phyloP scores from a whole-genome alignment of 2,888 invertebrate species.

The Helleia helle region DNA sequence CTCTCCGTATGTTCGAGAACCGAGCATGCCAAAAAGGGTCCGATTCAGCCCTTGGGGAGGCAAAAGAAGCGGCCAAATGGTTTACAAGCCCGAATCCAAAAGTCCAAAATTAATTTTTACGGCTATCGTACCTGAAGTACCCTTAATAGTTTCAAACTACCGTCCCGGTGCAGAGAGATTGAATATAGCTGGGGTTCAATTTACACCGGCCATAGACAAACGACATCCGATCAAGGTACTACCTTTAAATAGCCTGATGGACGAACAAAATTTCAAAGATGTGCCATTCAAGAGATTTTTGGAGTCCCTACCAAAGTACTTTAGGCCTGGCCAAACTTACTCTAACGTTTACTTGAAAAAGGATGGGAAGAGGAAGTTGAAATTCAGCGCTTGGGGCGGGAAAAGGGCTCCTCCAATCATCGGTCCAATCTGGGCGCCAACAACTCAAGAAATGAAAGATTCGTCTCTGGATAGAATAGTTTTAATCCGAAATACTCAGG shows the following conservation, averaged over 20 bases:
- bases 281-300: slow-evolving; percentile 47
- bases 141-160: slow-evolving; percentile 46
- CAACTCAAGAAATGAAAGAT: slow-evolving; percentile 39
- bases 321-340: slow-evolving; percentile 56
- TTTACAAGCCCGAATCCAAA: slow-evolving; percentile 48
- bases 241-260: slow-evolving; percentile 39
- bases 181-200: slow-evolving; percentile 43
- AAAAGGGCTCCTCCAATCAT: slow-evolving; percentile 61
- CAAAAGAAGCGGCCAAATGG: slow-evolving; percentile 54
- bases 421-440: slow-evolving; percentile 63
- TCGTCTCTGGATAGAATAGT: slow-evolving; percentile 45
- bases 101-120: slow-evolving; percentile 50
- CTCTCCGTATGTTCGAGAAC: slow-evolving; percentile 40
- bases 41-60: slow-evolving; percentile 67
- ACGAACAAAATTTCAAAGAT: slow-evolving; percentile 36
- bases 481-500: slow-evolving; percentile 44
- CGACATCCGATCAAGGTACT: slow-evolving; percentile 50
- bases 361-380: slow-evolving; percentile 62
- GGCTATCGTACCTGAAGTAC: slow-evolving; percentile 48
- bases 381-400: slow-evolving; percentile 66
- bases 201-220: slow-evolving; percentile 43
- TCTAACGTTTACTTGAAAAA: slow-evolving; percentile 51
- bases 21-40: slow-evolving; percentile 62
- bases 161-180: slow-evolving; percentile 36
- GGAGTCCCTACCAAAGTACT: slow-evolving; percentile 42